Conservation (phyloP, 2,113 vertebrate species). For the Vimba vimba region DNA sequence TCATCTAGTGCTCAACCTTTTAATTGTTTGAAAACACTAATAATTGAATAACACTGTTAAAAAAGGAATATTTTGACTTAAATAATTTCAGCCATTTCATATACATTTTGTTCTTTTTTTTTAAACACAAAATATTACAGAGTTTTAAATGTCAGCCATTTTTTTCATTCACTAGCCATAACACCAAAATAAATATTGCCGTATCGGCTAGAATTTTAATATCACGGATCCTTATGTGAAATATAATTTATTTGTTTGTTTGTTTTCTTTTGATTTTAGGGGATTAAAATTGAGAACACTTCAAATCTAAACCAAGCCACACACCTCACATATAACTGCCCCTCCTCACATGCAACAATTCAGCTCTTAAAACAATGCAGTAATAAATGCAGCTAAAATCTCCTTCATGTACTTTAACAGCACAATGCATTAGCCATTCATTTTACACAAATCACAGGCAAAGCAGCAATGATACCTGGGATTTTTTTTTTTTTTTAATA, state of each 20-base stretch:
- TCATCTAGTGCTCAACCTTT: too few relatives aligned
- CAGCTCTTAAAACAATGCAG: not conserved
- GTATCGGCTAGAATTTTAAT: not conserved
- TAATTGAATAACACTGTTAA: not conserved
- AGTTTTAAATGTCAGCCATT: not conserved
- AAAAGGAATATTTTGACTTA: not conserved
- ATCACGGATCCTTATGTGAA: not conserved
- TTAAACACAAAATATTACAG: too few relatives aligned
- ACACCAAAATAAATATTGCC: not conserved
- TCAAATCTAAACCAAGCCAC: not conserved
- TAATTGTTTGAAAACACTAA: not conserved
- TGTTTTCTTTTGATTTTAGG: not conserved
- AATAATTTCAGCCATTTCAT: not conserved
- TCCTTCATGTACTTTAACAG: not conserved
- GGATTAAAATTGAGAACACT: not conserved
- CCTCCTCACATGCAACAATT: slow-evolving; percentile 57
- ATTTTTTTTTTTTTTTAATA: not conserved
- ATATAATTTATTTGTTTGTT: not conserved
- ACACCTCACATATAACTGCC: slow-evolving; percentile 57
- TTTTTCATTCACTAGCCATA: not conserved
- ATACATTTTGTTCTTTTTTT: not conserved
- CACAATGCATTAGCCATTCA: not conserved
- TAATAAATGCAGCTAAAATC: slow-evolving; percentile 9
- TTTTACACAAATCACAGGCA: not conserved
- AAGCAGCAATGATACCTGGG: not conserved